phyloP scores from a whole-genome alignment of 2,113 vertebrate species.

The Myotis davidii region DNA sequence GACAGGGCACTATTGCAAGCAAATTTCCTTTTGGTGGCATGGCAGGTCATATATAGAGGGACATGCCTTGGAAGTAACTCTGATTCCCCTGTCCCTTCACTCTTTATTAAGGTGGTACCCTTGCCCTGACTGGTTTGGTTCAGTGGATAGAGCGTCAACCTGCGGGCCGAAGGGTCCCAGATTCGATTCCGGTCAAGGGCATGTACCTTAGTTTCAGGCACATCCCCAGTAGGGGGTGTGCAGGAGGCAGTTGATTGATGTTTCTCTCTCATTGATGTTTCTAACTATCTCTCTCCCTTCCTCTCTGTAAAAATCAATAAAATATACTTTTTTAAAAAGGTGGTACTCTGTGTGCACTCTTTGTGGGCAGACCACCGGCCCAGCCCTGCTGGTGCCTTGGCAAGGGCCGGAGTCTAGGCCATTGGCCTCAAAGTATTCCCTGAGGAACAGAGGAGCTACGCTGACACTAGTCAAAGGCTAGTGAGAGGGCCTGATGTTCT shows the following conservation, averaged over 20 bases:
- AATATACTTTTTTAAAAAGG: too few relatives aligned
- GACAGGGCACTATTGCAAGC: rapidly evolving
- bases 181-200: too few relatives aligned
- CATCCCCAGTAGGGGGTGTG: too few relatives aligned
- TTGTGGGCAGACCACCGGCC: rapidly evolving
- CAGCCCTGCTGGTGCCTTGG: not conserved
- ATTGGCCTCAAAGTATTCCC: rapidly evolving
- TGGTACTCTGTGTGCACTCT: rapidly evolving
- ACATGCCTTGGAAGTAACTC: rapidly evolving
- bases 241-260: too few relatives aligned
- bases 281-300: too few relatives aligned
- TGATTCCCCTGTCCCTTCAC: not conserved
- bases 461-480: too few relatives aligned
- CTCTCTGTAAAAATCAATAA: too few relatives aligned
- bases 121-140: too few relatives aligned
- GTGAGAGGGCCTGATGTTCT: not conserved
- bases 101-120: rapidly evolving
- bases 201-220: too few relatives aligned
- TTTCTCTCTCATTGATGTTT: too few relatives aligned
- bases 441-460: not conserved
- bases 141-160: too few relatives aligned
- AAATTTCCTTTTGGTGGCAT: not conserved
- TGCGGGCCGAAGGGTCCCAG: too few relatives aligned
- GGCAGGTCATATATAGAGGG: not conserved
- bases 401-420: rapidly evolving